Evolutionary conservation across 2,888 invertebrate genomes (phyloP).

Genomic region (Epinotia ramella): DNA sequence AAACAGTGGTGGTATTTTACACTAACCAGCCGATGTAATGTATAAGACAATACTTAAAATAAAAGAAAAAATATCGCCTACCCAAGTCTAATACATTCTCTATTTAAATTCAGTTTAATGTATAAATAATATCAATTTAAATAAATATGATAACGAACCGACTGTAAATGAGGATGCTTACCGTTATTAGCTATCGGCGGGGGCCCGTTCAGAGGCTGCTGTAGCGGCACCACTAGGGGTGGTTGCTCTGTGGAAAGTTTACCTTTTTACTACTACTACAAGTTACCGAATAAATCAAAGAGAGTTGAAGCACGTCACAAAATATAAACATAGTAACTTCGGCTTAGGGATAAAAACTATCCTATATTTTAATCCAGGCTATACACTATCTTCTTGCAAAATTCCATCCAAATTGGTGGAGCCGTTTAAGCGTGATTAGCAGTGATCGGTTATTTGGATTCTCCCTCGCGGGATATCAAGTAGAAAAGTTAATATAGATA

Average conservation of each 20-base stretch:
- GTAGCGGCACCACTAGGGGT: slow-evolving; percentile 49
- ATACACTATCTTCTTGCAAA: no score
- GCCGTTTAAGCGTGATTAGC: no score
- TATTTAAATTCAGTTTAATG: neutral
- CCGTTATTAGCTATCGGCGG: slow-evolving; percentile 30
- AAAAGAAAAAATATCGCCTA: neutral
- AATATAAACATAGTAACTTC: no score
- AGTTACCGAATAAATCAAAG: neutral
- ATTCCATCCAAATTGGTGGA: no score
- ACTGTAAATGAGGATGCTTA: slow-evolving; percentile 18
- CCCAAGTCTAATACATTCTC: neutral
- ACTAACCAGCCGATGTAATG: neutral
- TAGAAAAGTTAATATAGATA: no score
- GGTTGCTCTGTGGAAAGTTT: slow-evolving; percentile 41
- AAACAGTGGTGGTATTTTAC: neutral
- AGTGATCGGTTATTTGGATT: no score
- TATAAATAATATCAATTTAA: neutral
- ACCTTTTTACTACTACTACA: neutral
- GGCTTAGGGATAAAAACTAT: no score
- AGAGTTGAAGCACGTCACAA: no score
- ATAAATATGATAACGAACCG: neutral
- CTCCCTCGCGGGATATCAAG: no score
- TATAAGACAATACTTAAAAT: neutral
- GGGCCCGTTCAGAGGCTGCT: slow-evolving; percentile 55
- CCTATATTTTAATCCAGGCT: no score